These are phyloP conservation scores for Paratrypauchen microcephalus DNA, from an alignment of 2,797 vertebrate species.

Conservation along the genomic window DNA sequence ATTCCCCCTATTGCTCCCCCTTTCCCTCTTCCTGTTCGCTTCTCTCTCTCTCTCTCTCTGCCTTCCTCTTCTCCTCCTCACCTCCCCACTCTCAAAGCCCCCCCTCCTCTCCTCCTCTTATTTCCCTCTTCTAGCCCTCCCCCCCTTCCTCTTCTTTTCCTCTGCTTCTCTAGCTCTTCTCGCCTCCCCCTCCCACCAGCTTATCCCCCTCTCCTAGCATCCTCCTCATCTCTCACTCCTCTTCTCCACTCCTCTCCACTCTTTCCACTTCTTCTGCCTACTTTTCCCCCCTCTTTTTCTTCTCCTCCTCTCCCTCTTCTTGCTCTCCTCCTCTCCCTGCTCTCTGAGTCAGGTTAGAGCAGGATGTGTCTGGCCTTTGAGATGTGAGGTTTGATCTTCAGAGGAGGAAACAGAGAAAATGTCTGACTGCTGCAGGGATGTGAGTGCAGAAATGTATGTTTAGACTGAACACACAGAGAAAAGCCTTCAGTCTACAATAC, in stretches of 20 bases:
- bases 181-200: no score
- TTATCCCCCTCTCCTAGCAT: constrained; percentile 29
- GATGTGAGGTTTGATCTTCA: constrained; percentile 69
- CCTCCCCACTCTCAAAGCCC: constrained; percentile 4
- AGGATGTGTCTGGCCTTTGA: constrained; percentile 62
- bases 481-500: background rate
- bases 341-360: constrained; percentile 44
- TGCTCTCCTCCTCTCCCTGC: constrained; percentile 32
- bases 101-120: constrained; percentile 17
- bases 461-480: constrained; percentile 6
- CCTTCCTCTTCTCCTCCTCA: constrained; percentile 36
- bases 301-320: constrained; percentile 35
- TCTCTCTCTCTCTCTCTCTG: background rate
- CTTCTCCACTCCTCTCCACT: no score
- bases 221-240: constrained; percentile 11
- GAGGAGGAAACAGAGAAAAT: constrained; percentile 60
- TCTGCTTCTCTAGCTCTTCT: no score
- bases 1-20: no score
- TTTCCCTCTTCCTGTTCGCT: no score
- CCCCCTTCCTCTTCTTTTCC: no score
- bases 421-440: constrained; percentile 57
- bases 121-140: no score
- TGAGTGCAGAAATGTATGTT: constrained; percentile 22
- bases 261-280: no score
- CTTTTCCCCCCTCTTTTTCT: constrained; percentile 11